phyloP scores from a whole-genome alignment of 2,888 invertebrate species.

The Drepanosiphum platanoidis region DNA sequence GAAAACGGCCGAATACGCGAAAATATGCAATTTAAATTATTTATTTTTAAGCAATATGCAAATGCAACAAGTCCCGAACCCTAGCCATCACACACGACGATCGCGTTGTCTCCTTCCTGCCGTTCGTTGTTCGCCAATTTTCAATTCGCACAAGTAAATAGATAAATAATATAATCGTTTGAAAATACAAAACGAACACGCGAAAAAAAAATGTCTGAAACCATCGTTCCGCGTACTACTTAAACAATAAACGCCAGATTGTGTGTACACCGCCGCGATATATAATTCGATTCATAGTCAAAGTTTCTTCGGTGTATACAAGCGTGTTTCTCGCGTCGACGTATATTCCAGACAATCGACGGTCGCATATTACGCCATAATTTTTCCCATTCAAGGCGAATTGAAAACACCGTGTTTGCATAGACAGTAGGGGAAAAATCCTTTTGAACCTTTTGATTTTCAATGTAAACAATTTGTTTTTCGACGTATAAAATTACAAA shows the following conservation, averaged over 20 bases:
- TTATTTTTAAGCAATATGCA: too few relatives aligned
- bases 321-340: neutral
- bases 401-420: neutral
- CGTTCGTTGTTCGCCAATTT: too few relatives aligned
- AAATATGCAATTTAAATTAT: too few relatives aligned
- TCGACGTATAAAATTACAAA: slow-evolving; percentile 14
- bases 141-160: too few relatives aligned
- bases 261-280: neutral
- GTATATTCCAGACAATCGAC: neutral
- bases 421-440: neutral
- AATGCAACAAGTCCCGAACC: too few relatives aligned
- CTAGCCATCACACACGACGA: too few relatives aligned
- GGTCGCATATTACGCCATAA: neutral
- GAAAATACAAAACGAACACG: too few relatives aligned
- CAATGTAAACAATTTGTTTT: slow-evolving; percentile 18
- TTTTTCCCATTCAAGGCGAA: neutral
- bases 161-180: too few relatives aligned
- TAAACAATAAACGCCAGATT: neutral
- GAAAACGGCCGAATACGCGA: too few relatives aligned
- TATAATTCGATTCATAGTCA: neutral
- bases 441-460: slow-evolving; percentile 10
- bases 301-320: neutral
- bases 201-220: too few relatives aligned
- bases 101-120: too few relatives aligned
- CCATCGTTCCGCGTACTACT: neutral